Base-by-base conservation (phyloP, 2,888 invertebrate genomes). In the Drosophila rellima region DNA sequence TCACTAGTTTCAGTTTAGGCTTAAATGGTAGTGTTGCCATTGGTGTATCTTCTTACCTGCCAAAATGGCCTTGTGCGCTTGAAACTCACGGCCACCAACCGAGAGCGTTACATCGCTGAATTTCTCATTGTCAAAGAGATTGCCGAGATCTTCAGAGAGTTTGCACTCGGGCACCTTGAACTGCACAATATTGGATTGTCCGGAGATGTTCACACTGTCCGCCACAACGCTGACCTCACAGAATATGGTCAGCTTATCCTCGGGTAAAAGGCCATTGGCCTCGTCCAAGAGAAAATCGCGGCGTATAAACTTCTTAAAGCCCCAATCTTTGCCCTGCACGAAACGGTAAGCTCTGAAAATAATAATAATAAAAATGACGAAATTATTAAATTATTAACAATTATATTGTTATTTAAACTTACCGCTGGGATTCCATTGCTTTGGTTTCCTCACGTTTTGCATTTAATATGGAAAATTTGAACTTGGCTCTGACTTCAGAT, bases 271-370 rank as follows among this genome's bases (percentile, higher is more conserved):
- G 85, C 99, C 99, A 93, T 99, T 99, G 70, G 98, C 97, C 94
- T 99, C 99, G 93, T 99, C 99, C 93, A 99, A 94, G 76, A 99
- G 95, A 93, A 99, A 99, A 94, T 99, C 99, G 93, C 99, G 95
- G 91, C 99, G 95, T 82, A 99, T 99, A 93, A 99, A 99, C 93
- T 99, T 99, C 94, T 99, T 99, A 94, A 99, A 99, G 68, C 99
- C 99, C 99, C 99, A 99, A 94, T 99, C 99, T 94, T 99, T 99
- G 89, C 99, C 99, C 94, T 99, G 99, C 74, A 99, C 99, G 94
- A 99, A 99, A 94, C 99, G 96, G 94, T 99, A 99, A 78, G 99
- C 99, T 92, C 99, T 93, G 62, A 39, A 6, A 44, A 17, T 50
- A 13, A 56, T n/a, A n/a, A n/a, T n/a, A 29, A 47, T 11, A 31